Evolutionary conservation across 2,888 invertebrate genomes (phyloP), one percentile per base, ranked within the genome.

Genomic region (Drosophila mimetica): DNA sequence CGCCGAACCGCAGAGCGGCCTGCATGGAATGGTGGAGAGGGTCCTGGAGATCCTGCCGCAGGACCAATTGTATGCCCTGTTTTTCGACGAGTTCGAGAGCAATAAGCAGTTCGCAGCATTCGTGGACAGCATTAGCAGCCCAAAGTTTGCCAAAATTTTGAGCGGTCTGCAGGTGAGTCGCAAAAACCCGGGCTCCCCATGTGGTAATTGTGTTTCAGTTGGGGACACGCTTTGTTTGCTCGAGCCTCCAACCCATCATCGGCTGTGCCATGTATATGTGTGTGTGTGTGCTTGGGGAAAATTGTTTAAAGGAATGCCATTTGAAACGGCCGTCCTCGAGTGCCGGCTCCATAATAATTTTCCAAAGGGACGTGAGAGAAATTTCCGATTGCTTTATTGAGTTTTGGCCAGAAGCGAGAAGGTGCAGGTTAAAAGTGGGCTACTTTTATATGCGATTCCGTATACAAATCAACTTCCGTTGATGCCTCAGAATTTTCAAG

Each of bases 41-140:
- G 79, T 92, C 44, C 79, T 92, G 52, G 89, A 90, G 53, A 73
- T 88, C 28, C 64, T 92, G 84, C 91, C 91, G 44, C 91, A 90
- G 89, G 91, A 91, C 86, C 89, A 91, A 86, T 89, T 91, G 73
- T 73, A 91, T 66, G 84, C 90, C 50, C 79, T 89, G 39, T 92
- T 91, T 78, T 90, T 91, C 77, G 90, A 91, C 70, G 91, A 91
- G 83, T 87, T 89, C 58, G 91, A 91, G 63, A 81, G 88, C 74
- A 90, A 88, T 76, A 84, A 86, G 69, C 86, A 89, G 70, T 91
- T 91, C 76, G 79, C 87, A n/a, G 87, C 86, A 57, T 88, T 92
- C 22, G 85, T 91, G 66, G 85, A 91, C 65, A 89, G 83, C 67
- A 82, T 92, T 74, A 89, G 89, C 65, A 89, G 88, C 52, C 87